A percentile compares a stretch with the other conserved stretches of the same genome.
These are phyloP conservation scores for Austrolebias charrua DNA, from an alignment of 2,797 vertebrate genomes.

Conservation along the genomic window DNA sequence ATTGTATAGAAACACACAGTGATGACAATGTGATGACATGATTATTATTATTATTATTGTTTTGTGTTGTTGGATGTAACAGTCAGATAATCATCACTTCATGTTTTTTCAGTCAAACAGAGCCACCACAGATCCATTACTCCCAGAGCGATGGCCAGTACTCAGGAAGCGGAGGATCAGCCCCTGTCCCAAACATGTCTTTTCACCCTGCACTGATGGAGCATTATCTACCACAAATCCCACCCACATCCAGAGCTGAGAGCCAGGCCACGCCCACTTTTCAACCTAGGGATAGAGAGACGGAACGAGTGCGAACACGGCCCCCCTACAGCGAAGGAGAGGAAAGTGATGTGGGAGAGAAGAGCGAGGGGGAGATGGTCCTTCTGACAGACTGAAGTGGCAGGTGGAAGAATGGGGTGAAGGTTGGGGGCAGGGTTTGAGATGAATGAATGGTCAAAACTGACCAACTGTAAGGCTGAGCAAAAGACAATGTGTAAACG, in stretches of 20 bases:
- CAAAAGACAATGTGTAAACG: slow-evolving; percentile 30
- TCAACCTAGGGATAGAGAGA: slow-evolving; percentile 70
- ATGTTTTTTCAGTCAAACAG: slow-evolving; percentile 74
- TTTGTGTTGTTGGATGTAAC: not conserved
- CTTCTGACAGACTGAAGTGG: slow-evolving; percentile 90
- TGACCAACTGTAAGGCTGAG: not conserved
- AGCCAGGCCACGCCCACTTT: slow-evolving; percentile 59
- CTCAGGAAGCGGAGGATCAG: slow-evolving; percentile 50
- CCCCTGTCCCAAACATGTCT: slow-evolving; percentile 79
- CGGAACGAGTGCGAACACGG: slow-evolving; percentile 65
- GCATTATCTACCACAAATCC: slow-evolving; percentile 84
- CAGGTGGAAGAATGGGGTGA: slow-evolving; percentile 65
- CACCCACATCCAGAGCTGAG: slow-evolving; percentile 75
- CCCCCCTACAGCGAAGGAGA: slow-evolving; percentile 91
- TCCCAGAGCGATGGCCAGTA: slow-evolving; percentile 71
- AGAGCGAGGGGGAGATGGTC: slow-evolving; percentile 93
- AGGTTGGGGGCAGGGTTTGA: slow-evolving; percentile 53
- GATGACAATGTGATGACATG: too few species aligned
- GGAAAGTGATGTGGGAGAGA: slow-evolving; percentile 89
- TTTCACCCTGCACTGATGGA: slow-evolving; percentile 85
- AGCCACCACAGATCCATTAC: slow-evolving; percentile 78
- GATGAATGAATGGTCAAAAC: too few species aligned
- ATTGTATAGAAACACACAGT: too few species aligned
- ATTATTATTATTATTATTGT: too few species aligned
- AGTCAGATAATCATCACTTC: not conserved